Percentiles rank a stretch among this genome's conserved stretches.
Evolutionary conservation across 2,113 vertebrate species (phyloP).

Genomic region (Chitala chitala): DNA sequence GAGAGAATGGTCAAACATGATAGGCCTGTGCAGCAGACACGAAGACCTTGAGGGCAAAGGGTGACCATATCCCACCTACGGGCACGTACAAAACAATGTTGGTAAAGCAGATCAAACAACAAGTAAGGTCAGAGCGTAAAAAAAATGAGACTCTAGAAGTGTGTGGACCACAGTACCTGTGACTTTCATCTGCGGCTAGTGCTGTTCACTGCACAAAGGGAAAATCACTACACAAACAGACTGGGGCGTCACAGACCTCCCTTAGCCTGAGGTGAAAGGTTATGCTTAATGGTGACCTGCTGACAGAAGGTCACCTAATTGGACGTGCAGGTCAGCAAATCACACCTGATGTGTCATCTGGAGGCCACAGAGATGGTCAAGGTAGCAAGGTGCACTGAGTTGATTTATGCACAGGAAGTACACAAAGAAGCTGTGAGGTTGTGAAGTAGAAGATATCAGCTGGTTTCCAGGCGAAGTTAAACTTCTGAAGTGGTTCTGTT

Average conservation of each 20-base stretch:
- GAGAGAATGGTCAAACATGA: neutral
- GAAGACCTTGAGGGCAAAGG: constrained; percentile 10
- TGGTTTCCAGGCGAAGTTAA: neutral
- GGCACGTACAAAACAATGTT: neutral
- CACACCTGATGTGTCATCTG: neutral
- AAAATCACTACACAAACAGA: neutral
- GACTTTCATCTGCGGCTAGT: neutral
- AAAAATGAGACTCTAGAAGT: neutral
- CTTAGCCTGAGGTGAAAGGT: neutral
- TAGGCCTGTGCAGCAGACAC: neutral
- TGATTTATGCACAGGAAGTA: neutral
- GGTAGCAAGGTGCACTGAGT: neutral
- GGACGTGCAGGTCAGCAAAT: neutral
- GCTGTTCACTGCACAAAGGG: neutral
- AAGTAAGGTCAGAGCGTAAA: neutral
- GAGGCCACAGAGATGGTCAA: neutral
- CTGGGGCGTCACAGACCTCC: neutral
- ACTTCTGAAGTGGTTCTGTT: neutral
- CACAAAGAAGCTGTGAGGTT: neutral
- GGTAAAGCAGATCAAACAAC: neutral
- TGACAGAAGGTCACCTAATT: neutral
- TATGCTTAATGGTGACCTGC: neutral
- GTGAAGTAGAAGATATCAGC: neutral
- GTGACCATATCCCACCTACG: neutral
- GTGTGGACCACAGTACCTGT: neutral